These are phyloP conservation scores for Nomada fucata DNA, from an alignment of 2,888 invertebrate genomes.

Conservation along the genomic window DNA sequence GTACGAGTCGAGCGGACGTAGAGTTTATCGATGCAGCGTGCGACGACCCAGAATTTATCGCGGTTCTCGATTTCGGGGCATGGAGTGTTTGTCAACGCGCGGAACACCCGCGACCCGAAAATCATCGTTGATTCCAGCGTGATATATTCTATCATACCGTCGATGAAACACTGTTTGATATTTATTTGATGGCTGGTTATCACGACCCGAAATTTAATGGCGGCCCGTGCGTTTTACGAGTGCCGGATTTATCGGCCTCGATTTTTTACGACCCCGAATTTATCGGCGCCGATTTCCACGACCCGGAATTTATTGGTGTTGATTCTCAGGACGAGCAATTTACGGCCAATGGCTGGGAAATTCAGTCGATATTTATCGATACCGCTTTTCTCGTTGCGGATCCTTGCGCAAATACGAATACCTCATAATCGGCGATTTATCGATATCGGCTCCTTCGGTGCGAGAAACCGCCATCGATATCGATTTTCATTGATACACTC, in stretches of 20 bases:
- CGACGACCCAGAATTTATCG: conserved; percentile 25
- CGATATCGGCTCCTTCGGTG: background rate
- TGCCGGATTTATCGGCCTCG: conserved; percentile 22
- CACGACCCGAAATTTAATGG: conserved; percentile 39
- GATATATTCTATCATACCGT: background rate
- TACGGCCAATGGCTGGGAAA: conserved; percentile 15
- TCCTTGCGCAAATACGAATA: conserved; percentile 8
- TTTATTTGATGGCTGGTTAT: conserved; percentile 15
- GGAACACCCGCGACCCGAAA: conserved; percentile 23
- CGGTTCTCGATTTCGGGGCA: background rate
- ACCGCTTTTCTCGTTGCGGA: conserved; percentile 2
- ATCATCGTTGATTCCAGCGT: conserved; percentile 6
- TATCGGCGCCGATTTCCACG: conserved; percentile 32
- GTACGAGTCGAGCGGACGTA: conserved; percentile 12
- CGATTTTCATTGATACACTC: background rate
- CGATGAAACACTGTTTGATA: conserved; percentile 7
- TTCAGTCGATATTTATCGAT: conserved; percentile 25
- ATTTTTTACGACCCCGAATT: conserved; percentile 34
- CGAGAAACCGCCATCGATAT: conserved; percentile 1
- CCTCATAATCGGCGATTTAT: conserved; percentile 7
- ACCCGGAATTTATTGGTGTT: conserved; percentile 36
- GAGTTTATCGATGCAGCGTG: conserved; percentile 38
- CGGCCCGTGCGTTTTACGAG: background rate
- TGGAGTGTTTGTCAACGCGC: conserved; percentile 15
- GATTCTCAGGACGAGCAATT: conserved; percentile 31